These are phyloP conservation scores for Anagyrus pseudococci DNA, from an alignment of 2,888 invertebrate genomes.

Conservation along the genomic window DNA sequence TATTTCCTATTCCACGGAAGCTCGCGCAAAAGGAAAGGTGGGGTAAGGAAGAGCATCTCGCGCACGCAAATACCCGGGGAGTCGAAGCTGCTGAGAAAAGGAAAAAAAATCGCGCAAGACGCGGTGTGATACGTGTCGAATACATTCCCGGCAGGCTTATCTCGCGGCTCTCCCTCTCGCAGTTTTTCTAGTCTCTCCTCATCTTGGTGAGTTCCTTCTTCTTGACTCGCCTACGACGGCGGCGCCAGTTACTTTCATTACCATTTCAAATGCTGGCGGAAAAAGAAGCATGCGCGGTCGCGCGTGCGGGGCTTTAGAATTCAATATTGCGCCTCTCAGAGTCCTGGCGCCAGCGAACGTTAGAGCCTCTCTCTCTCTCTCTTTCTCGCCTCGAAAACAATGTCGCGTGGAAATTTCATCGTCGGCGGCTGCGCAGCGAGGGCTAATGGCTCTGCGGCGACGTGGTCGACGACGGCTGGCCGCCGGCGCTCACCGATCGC, in stretches of 20 bases:
- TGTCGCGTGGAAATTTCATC: slow-evolving; percentile 27
- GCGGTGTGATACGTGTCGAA: neutral
- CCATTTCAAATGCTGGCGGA: slow-evolving; percentile 27
- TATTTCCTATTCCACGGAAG: no score
- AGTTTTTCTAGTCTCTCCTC: no score
- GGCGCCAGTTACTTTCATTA: slow-evolving; percentile 26
- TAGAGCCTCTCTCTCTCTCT: slow-evolving; percentile 8
- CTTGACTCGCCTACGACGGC: slow-evolving; percentile 10
- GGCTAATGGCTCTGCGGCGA: neutral
- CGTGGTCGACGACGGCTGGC: no score
- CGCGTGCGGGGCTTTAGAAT: slow-evolving; percentile 26
- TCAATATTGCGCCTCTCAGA: slow-evolving; percentile 1
- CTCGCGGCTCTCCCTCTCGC: no score
- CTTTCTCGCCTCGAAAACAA: slow-evolving; percentile 23
- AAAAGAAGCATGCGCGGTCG: neutral
- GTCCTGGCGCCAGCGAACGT: neutral
- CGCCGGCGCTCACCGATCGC: neutral
- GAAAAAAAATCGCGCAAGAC: neutral
- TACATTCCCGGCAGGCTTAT: no score
- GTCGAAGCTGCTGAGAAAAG: neutral
- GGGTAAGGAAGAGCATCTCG: no score
- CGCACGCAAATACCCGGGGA: no score
- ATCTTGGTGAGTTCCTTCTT: neutral
- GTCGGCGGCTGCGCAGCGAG: neutral
- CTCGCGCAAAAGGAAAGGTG: no score